Evolutionary conservation across 64 coral and sea anemone species (phyloP), one percentile per base, ranked within the genome.

Genomic region (Actinia equina): DNA sequence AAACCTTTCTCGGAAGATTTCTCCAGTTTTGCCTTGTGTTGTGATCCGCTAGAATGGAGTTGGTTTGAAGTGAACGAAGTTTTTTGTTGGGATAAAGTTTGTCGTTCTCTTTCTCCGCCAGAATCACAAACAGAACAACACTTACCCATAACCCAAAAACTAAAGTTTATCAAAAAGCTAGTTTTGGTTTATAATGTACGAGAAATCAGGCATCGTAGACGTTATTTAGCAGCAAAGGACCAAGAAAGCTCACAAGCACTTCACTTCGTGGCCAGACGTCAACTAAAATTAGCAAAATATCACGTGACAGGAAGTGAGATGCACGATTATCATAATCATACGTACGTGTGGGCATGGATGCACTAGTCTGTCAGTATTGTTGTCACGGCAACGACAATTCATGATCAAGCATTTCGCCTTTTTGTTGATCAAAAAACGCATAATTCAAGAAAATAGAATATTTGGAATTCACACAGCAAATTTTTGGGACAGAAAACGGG

Each of bases 71-170:
- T 91, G 85, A 98, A 88, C 82, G 95, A 91, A 84, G 86, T 98
- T 92, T 89, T 98, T 93, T 97, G 94, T 87, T 97, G 94, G 46
- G 84, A 76, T 77, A 90, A 87, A 83, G 88, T 97, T 93, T 80
- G 91, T 64, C 82, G 88, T 61, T 77, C 83, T 86, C 91, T 87
- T 81, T 97, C 94, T 42, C 53, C 86, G 76, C 88, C 80, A 16
- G 94, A 77, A 59, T 93, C 91, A 49, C 85, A 97, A 79, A 97
- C 85, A 70, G 94, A 97, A 90, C 88, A 93, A 87, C 94, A 97
- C 86, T 97, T 97, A 87, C 94, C 94, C 94, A 97, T 97, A 90
- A 93, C 94, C 88, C 79, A 77, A 4, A 80, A 43, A 84, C 83
- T 71, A 81, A 79, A 88, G 86, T 49, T 76, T 85, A 37, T 84